Evolutionary conservation across 1,140 invertebrate genomes (phyloP).

Genomic region (Cotesia vestalis): DNA sequence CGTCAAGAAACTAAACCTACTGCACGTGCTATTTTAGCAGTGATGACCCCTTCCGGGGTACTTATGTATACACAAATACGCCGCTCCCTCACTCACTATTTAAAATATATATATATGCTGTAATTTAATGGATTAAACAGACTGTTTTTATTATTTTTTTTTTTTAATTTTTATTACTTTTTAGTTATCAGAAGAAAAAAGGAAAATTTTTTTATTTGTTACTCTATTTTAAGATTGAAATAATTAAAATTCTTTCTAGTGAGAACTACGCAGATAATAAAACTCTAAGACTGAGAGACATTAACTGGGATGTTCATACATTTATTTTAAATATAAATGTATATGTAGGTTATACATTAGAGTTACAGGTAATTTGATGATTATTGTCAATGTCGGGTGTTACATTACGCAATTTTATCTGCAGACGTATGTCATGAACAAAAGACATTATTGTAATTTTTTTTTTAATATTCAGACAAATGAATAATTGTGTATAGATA

Average conservation of each 20-base stretch:
- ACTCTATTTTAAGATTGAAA: too few relatives aligned
- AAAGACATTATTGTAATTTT: background rate
- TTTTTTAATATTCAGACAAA: background rate
- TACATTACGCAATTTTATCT: constrained; percentile 36
- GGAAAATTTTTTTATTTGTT: too few relatives aligned
- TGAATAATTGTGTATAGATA: constrained; percentile 29
- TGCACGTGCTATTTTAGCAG: constrained; percentile 42
- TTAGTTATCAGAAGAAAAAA: too few relatives aligned
- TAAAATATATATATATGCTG: too few relatives aligned
- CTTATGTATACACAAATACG: too few relatives aligned
- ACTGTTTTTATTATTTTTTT: too few relatives aligned
- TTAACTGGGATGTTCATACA: background rate
- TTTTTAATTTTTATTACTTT: too few relatives aligned
- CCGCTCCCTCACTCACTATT: too few relatives aligned
- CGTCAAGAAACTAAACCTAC: constrained; percentile 15
- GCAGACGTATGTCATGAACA: background rate
- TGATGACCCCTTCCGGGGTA: constrained; percentile 20
- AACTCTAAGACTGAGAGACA: too few relatives aligned
- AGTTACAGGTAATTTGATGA: constrained; percentile 56
- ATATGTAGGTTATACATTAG: background rate
- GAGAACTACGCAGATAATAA: too few relatives aligned
- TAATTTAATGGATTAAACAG: too few relatives aligned
- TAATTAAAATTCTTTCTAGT: too few relatives aligned
- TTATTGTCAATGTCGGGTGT: constrained; percentile 53
- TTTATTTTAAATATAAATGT: background rate